Evolutionary conservation across 2,797 vertebrate genomes (phyloP).

Genomic region (Hoplostethus mediterraneus): DNA sequence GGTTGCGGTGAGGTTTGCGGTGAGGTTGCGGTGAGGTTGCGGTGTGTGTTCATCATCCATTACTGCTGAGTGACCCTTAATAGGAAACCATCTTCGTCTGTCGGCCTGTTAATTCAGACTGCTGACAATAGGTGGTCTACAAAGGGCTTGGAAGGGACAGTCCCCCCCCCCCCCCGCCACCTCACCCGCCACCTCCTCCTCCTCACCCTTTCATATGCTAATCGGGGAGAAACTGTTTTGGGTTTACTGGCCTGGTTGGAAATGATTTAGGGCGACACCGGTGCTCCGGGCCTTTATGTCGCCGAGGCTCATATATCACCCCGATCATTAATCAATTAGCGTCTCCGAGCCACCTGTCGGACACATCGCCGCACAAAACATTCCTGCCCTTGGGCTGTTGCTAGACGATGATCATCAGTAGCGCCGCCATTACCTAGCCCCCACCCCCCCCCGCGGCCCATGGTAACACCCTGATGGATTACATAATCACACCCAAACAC

Average conservation of each 20-base stretch:
- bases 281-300: constrained; percentile 78
- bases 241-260: constrained; percentile 85
- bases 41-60: constrained; percentile 70
- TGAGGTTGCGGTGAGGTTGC: not conserved
- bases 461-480: constrained; percentile 76
- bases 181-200: constrained; percentile 2
- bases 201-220: constrained; percentile 82
- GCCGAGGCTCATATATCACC: constrained; percentile 82
- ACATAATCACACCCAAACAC: constrained; percentile 77
- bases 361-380: constrained; percentile 79
- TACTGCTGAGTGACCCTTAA: constrained; percentile 73
- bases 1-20: constrained; percentile 5
- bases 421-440: constrained; percentile 64
- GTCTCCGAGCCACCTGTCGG: constrained; percentile 84
- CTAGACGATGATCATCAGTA: constrained; percentile 77
- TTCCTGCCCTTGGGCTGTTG: constrained; percentile 80
- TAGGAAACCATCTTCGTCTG: constrained; percentile 79
- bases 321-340: constrained; percentile 88
- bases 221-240: constrained; percentile 75
- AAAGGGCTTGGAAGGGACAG: constrained; percentile 67
- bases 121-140: constrained; percentile 71
- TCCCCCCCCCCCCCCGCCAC: constrained; percentile 21
- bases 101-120: constrained; percentile 74
- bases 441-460: constrained; percentile 25
- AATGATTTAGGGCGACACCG: constrained; percentile 86